Evolutionary conservation across 2,113 vertebrate genomes (phyloP), one percentile per base, ranked within the genome.

Genomic region (Platysteira castanea): DNA sequence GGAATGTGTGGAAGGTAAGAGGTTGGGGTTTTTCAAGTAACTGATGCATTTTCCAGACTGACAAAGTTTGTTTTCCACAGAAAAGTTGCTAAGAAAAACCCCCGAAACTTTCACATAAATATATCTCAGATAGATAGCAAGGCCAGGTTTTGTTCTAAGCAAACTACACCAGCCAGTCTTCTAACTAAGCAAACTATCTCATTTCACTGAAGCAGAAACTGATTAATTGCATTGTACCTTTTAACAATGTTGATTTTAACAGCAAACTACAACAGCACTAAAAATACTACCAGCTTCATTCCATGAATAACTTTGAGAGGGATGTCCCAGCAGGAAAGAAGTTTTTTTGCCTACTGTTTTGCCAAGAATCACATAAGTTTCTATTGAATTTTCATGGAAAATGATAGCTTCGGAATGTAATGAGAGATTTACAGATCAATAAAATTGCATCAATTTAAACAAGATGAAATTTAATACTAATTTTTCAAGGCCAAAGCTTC

Each of bases 121-220:
- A 1, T 19, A 53, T 42, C 67, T 75, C 49, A 35, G 67, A 46
- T 1, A 50, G 47, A 59, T 44, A 76, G 86, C 0, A 61, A 0
- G 2, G 16, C 4, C 50, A 42, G 33, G 39, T 94, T 60, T 82
- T 73, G 49, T 87, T 50, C 75, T 42, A 85, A 76, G 41, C 28
- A 93, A 83, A 73, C 61, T 46, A 64, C 16, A 50, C 14, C 3
- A 8, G 26, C 12, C 52, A 80, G 50, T 47, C 65, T 77, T 81
- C 56, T 64, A 86, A 67, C 61, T 53, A 88, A 88, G 35, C 68
- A 90, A 93, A 84, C 83, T 28, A n/a, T 41, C 59, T 65, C 53
- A 60, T 79, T 90, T 61, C 67, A 88, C 1, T 74, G 83, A 92
- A 61, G 81, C 71, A 83, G 41, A 83, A 93, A 60, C 17, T 60